These are phyloP conservation scores for Daubentonia madagascariensis DNA, from an alignment of 2,113 vertebrate species.

Conservation along the genomic window DNA sequence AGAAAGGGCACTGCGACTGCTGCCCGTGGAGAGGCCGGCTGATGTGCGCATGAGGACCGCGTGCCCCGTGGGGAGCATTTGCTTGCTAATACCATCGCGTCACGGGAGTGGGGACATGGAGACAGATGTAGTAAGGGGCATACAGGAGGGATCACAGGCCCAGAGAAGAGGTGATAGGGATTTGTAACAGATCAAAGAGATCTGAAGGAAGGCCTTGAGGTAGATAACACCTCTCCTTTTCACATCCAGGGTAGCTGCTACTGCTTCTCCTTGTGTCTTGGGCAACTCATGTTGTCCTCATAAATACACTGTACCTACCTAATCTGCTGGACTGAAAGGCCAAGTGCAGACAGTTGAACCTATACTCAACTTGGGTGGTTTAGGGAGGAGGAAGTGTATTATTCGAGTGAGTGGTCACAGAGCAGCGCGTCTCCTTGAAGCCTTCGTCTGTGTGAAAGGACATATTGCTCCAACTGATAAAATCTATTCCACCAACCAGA, in stretches of 20 bases:
- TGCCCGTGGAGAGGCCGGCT: background rate
- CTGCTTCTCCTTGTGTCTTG: background rate
- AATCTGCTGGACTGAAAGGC: background rate
- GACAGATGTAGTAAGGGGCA: background rate
- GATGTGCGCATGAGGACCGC: background rate
- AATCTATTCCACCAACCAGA: background rate
- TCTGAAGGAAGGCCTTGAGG: background rate
- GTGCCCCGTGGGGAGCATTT: background rate
- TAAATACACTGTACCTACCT: background rate
- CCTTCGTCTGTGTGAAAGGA: background rate
- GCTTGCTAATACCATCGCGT: background rate
- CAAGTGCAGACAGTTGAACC: background rate
- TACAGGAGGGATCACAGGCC: background rate
- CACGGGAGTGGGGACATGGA: background rate
- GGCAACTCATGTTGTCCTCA: background rate
- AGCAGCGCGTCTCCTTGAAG: background rate
- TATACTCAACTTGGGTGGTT: background rate
- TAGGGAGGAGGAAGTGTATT: background rate
- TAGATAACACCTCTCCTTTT: background rate
- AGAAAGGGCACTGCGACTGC: background rate
- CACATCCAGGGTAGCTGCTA: background rate
- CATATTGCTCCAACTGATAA: background rate
- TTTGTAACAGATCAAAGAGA: background rate
- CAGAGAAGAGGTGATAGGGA: background rate
- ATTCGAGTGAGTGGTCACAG: background rate